phyloP scores from a whole-genome alignment of 2,888 invertebrate species.

The Drosophila austrosaltans region DNA sequence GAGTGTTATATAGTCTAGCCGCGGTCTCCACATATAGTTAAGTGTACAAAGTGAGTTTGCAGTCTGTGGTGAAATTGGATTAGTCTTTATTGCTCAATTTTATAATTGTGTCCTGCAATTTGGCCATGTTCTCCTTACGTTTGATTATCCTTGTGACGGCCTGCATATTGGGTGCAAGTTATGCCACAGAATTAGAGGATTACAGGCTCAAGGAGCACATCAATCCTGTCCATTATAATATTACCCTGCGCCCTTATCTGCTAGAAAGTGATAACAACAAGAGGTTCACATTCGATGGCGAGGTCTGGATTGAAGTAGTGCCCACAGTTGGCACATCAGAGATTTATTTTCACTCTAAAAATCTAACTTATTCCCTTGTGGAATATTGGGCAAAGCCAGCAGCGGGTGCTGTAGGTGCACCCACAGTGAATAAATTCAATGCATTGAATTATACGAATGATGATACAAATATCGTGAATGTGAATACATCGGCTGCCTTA shows the following conservation, averaged over 20 bases:
- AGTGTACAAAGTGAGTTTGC: background rate
- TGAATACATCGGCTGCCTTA: constrained; percentile 80
- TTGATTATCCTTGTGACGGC: constrained; percentile 54
- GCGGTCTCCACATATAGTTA: background rate
- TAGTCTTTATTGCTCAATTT: background rate
- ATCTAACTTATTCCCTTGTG: constrained; percentile 71
- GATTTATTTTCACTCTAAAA: constrained; percentile 85
- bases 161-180: constrained; percentile 41
- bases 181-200: constrained; percentile 46
- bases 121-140: constrained; percentile 51
- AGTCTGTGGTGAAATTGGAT: constrained; percentile 24
- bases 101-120: background rate
- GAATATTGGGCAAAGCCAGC: constrained; percentile 63
- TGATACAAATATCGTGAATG: constrained; percentile 76
- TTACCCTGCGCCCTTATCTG: constrained; percentile 85
- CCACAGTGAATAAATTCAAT: constrained; percentile 2
- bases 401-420: constrained; percentile 6
- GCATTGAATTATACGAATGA: constrained; percentile 23
- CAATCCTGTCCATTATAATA: constrained; percentile 85
- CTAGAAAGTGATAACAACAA: constrained; percentile 70
- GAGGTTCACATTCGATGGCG: constrained; percentile 81
- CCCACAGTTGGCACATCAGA: constrained; percentile 81
- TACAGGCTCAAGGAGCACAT: constrained; percentile 81
- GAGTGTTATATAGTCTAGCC: constrained; percentile 22
- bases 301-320: constrained; percentile 84